Evolutionary conservation across 2,113 vertebrate species (phyloP), one percentile per base, ranked within the genome.

Genomic region (Oreochromis aureus): DNA sequence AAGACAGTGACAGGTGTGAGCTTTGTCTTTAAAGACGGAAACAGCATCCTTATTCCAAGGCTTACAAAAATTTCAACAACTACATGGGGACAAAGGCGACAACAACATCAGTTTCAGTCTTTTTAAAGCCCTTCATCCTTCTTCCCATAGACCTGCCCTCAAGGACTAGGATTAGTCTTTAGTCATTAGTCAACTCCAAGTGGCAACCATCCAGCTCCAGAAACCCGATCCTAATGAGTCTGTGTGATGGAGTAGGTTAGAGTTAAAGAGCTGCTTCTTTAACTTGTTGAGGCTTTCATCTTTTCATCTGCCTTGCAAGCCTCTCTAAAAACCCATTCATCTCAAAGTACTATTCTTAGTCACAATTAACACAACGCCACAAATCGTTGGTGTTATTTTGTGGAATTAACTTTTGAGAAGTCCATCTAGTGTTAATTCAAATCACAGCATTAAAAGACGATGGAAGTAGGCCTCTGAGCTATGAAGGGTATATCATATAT

Each of bases 101-200:
- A 66, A 89, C 84, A 73, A 59, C 2, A 78, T 78, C 24, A 78
- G 1, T 51, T 78, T 51, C 73, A 85, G 34, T 82, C 78, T 66
- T 80, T 90, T 84, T 54, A 82, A 59, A 78, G 44, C 56, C 34
- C 78, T 81, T 54, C 81, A 73, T 63, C 51, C 32, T 55, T 58
- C 48, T 36, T 59, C 34, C 59, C 59, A 78, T 61, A 80, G 88
- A 88, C 83, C 86, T 90, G 83, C 61, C 83, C 86, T 83, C n/a
- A 71, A 93, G 91, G 87, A 89, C 78, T 79, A 79, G 85, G 91
- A 89, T 92, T 86, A 89, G 71, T 89, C 87, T 87, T 53, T 61
- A 58, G n/a, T 66, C 30, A 86, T 86, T 58, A 86, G 81, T 48
- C 24, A 84, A 84, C 71, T 59, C 81, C 63, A 76, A 87, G 76